These are phyloP conservation scores for Tetrao urogallus DNA, from an alignment of 2,113 vertebrate genomes.

Conservation along the genomic window DNA sequence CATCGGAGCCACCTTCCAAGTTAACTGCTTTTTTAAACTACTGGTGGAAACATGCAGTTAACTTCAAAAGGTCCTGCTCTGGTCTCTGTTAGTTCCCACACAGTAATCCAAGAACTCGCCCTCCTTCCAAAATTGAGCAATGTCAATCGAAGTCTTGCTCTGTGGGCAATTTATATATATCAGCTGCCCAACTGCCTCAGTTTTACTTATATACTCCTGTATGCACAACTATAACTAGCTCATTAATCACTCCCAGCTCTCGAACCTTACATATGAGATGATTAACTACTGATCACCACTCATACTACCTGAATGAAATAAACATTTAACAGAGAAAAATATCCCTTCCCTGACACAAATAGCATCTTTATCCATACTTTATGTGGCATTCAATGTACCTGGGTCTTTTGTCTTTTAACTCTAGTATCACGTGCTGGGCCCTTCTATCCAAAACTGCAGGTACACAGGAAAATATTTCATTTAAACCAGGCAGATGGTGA, in stretches of 20 bases:
- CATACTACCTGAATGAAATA: not conserved
- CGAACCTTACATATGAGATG: not conserved
- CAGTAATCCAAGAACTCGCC: not conserved
- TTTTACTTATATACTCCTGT: not conserved
- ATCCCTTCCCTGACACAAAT: not conserved
- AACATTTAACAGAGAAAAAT: not conserved
- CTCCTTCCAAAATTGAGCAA: not conserved
- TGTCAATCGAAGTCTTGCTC: not conserved
- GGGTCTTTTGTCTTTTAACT: not conserved
- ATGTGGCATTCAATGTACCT: not conserved
- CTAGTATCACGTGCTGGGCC: not conserved
- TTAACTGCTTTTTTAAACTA: not conserved
- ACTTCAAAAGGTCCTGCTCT: not conserved
- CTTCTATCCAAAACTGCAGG: not conserved
- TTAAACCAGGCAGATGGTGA: not conserved
- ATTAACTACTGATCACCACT: not conserved
- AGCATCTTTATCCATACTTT: not conserved
- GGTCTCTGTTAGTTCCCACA: not conserved
- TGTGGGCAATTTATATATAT: not conserved
- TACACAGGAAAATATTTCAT: not conserved
- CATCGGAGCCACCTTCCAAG: not conserved
- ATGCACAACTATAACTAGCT: not conserved
- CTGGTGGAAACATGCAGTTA: not conserved
- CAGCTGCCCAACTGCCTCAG: not conserved
- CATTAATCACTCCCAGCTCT: not conserved